A percentile compares a stretch with the other conserved stretches of the same genome.
Evolutionary conservation across 2,113 vertebrate species (phyloP).

Genomic region (Chaetops frenatus): DNA sequence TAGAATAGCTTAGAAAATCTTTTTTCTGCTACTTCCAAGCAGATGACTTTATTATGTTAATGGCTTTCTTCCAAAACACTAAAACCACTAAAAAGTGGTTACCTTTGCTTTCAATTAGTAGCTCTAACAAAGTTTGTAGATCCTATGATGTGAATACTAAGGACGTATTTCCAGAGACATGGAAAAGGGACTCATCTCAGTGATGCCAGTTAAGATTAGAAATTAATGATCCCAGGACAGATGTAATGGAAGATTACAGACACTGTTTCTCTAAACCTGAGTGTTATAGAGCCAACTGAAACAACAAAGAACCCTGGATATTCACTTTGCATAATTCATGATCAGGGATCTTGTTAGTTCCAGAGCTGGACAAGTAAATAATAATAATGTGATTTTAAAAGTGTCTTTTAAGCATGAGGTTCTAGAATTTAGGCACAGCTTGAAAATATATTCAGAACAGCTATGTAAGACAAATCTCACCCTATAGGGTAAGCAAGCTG

Average conservation of each 20-base stretch:
- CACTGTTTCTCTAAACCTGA: not conserved
- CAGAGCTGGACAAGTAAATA: not conserved
- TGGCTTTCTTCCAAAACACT: not conserved
- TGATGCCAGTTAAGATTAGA: not conserved
- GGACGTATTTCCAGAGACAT: not conserved
- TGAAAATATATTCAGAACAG: not conserved
- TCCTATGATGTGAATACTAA: not conserved
- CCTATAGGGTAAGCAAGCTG: not conserved
- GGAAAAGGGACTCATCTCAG: not conserved
- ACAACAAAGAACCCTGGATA: not conserved
- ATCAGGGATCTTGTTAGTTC: not conserved
- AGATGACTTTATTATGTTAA: not conserved
- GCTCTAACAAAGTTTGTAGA: not conserved
- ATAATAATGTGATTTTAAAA: not conserved
- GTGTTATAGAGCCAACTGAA: not conserved
- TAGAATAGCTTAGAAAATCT: not conserved
- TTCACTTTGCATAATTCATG: not conserved
- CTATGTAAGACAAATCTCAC: not conserved
- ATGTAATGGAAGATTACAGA: not conserved
- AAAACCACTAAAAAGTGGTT: not conserved
- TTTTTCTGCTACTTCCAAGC: not conserved
- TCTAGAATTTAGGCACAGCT: not conserved
- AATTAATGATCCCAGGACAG: not conserved
- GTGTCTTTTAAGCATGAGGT: not conserved
- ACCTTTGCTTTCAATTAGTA: not conserved